phyloP scores from a whole-genome alignment of 2,888 invertebrate species.

The Microplitis deprimator region DNA sequence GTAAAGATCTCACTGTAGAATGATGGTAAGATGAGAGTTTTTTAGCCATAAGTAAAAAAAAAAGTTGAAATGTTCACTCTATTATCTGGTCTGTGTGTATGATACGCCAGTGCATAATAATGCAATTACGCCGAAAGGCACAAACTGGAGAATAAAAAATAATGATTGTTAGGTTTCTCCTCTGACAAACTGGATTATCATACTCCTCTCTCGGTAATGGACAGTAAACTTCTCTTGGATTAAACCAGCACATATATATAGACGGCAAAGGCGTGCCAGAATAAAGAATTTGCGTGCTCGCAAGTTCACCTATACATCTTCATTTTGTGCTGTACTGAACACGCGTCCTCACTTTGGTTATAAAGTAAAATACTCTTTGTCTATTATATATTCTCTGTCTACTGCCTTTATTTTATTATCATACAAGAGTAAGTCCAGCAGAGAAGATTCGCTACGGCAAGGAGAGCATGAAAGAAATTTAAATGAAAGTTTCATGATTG shows the following conservation, averaged over 20 bases:
- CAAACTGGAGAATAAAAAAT: constrained; percentile 10
- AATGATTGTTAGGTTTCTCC: constrained; percentile 46
- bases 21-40: neutral
- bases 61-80: constrained; percentile 13
- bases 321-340: neutral
- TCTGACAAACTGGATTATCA: constrained; percentile 46
- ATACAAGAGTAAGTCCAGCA: neutral
- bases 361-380: neutral
- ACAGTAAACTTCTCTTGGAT: constrained; percentile 41
- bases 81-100: constrained; percentile 12
- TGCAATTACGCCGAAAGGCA: constrained; percentile 41
- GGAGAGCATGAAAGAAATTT: neutral
- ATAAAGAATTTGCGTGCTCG: constrained; percentile 42
- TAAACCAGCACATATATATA: constrained; percentile 13
- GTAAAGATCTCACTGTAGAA: constrained; percentile 1
- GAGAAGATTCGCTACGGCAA: neutral
- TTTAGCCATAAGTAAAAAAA: constrained; percentile 1
- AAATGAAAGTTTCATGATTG: neutral
- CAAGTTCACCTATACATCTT: constrained; percentile 1
- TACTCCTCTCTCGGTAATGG: constrained; percentile 41
- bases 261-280: constrained; percentile 45
- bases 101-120: constrained; percentile 35
- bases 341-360: neutral
- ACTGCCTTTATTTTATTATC: neutral
- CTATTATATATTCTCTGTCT: neutral